Evolutionary conservation across 2,888 invertebrate genomes (phyloP).

Genomic region (Schizaphis graminum): DNA sequence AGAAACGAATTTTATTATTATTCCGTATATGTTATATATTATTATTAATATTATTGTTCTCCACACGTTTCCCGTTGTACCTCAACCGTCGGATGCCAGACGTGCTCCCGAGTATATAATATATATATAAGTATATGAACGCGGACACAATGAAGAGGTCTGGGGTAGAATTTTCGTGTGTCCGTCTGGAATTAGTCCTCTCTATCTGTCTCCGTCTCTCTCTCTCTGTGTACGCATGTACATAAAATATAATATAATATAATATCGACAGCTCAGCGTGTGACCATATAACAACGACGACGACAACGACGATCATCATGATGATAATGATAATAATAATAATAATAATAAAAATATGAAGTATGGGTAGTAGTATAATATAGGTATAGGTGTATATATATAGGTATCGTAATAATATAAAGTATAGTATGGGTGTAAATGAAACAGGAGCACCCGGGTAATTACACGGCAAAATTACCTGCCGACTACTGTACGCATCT

Average conservation of each 20-base stretch:
- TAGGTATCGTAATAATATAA: background rate
- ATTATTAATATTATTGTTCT: conserved; percentile 44
- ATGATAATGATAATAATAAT: conserved; percentile 11
- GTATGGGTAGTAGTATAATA: conserved; percentile 25
- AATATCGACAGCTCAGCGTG: conserved; percentile 57
- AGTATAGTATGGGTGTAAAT: conserved; percentile 48
- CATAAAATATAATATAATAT: background rate
- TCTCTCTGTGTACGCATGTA: no score
- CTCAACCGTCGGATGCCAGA: conserved; percentile 47
- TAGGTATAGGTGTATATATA: background rate
- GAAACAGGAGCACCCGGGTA: conserved; percentile 66
- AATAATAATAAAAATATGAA: conserved; percentile 34
- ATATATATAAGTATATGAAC: background rate
- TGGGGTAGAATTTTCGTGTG: conserved; percentile 51
- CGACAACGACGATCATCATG: background rate
- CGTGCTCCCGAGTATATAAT: conserved; percentile 28
- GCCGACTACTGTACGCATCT: conserved; percentile 67
- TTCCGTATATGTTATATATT: background rate
- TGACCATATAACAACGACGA: conserved; percentile 33
- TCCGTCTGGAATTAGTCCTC: conserved; percentile 35
- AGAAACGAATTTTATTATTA: conserved; percentile 29
- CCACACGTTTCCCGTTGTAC: background rate
- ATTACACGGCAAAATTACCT: conserved; percentile 67
- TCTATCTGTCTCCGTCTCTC: background rate
- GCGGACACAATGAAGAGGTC: background rate